These are phyloP conservation scores for Rhyzopertha dominica DNA, from an alignment of 1,140 invertebrate genomes.

Conservation along the genomic window DNA sequence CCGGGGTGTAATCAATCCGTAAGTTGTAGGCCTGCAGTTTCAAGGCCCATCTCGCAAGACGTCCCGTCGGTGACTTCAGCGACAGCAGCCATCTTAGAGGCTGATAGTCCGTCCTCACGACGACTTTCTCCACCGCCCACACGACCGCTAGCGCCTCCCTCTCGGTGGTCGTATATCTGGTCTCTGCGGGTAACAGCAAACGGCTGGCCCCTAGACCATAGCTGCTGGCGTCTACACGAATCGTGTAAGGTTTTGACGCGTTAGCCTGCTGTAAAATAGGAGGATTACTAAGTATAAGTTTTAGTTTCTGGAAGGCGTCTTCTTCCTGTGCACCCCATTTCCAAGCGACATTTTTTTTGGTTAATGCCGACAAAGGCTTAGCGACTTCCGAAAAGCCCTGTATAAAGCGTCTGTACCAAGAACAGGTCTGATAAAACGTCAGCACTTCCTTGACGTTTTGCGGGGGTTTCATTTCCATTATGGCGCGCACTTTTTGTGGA, in stretches of 20 bases:
- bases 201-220: conserved; percentile 38
- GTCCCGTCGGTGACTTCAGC: conserved; percentile 25
- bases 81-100: conserved; percentile 19
- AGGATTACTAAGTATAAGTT: neutral
- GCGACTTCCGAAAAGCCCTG: conserved; percentile 36
- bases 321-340: conserved; percentile 24
- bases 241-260: conserved; percentile 34
- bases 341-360: conserved; percentile 36
- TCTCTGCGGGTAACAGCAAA: conserved; percentile 35
- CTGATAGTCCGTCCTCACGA: conserved; percentile 27
- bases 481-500: too few species aligned
- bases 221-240: conserved; percentile 38
- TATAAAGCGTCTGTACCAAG: conserved; percentile 45
- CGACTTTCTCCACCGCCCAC: conserved; percentile 42
- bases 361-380: conserved; percentile 38
- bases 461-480: conserved; percentile 35
- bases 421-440: conserved; percentile 36
- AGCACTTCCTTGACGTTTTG: conserved; percentile 29
- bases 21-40: too few species aligned
- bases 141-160: conserved; percentile 45
- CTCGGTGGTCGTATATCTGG: conserved; percentile 42
- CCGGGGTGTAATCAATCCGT: conserved; percentile 20
- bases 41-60: too few species aligned
- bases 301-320: conserved; percentile 10
- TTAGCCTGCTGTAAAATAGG: conserved; percentile 19